Conservation (phyloP, 2,113 vertebrate genomes). For the Pachyramphus minor region DNA sequence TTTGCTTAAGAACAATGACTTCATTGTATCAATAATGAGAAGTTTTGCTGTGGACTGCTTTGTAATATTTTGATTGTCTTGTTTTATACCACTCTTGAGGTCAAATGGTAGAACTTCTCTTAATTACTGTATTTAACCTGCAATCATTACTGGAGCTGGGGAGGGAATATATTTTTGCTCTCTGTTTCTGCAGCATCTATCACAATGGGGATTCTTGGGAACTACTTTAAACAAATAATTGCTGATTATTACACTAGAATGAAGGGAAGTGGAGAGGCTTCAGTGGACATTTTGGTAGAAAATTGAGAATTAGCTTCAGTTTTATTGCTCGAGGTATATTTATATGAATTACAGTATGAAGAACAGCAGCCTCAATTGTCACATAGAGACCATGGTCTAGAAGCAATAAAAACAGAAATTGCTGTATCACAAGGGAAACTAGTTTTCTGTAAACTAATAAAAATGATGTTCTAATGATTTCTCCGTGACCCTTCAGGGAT, state of each 20-base stretch:
- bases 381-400: background rate
- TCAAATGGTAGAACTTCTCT: background rate
- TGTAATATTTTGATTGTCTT: background rate
- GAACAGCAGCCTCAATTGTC: background rate
- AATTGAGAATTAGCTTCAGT: background rate
- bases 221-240: background rate
- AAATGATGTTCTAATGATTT: background rate
- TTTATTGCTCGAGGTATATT: background rate
- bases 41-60: background rate
- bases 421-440: background rate
- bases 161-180: background rate
- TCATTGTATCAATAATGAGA: background rate
- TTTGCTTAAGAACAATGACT: conserved; percentile 6
- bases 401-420: background rate
- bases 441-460: background rate
- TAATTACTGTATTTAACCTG: background rate
- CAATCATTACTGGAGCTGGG: background rate
- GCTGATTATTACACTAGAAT: background rate
- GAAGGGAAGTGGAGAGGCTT: background rate
- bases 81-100: background rate
- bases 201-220: background rate
- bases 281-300: background rate
- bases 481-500: background rate
- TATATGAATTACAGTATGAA: background rate
- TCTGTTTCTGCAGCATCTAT: background rate